Base-by-base conservation (phyloP, 2,888 invertebrate genomes). In the Rhamnusium bicolor region DNA sequence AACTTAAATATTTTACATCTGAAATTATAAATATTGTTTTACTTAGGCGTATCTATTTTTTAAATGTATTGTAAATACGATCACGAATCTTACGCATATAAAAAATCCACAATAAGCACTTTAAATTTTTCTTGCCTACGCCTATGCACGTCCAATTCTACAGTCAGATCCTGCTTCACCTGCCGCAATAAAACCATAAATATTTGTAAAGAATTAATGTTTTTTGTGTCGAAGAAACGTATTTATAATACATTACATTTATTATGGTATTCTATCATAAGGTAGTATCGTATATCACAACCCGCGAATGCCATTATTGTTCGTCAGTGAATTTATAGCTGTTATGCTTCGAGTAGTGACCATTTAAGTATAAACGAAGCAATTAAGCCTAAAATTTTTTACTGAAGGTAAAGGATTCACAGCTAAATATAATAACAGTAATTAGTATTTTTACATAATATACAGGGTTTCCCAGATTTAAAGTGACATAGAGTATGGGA, bases 151-250 rank as follows among this genome's bases (percentile, higher is more conserved):
- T 75, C 63, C 61, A 72, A 71, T 72, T 77, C 74, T 73, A 80
- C 80, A 77, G 79, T 80, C 81, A 80, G 73, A 69, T 73, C 80
- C 81, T 80, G 76, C 76, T 85, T 86, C 87, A 87, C 86, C 87
- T 87, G 87, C 86, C 80, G 86, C 83, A 87, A 87, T 88, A 87
- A 87, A 87, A 87, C 86, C 86, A 87, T 87, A 87, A 87, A 87
- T 87, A 87, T 86, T 87, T 87, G 86, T 85, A 86, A 84, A 84
- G 85, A 85, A 87, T 87, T 86, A 86, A 86, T 84, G 86, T 80
- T 83, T 83, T 86, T 86, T 83, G 81, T 84, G 84, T 84, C 78
- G 79, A 79, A 78, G 81, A 72, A 76, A 75, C 73, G 73, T 75
- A 79, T 79, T 80, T 76, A 81, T 81, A 78, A 75, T 75, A 75